Conservation (phyloP, 2,797 vertebrate genomes). For the Gymnodraco acuticeps region DNA sequence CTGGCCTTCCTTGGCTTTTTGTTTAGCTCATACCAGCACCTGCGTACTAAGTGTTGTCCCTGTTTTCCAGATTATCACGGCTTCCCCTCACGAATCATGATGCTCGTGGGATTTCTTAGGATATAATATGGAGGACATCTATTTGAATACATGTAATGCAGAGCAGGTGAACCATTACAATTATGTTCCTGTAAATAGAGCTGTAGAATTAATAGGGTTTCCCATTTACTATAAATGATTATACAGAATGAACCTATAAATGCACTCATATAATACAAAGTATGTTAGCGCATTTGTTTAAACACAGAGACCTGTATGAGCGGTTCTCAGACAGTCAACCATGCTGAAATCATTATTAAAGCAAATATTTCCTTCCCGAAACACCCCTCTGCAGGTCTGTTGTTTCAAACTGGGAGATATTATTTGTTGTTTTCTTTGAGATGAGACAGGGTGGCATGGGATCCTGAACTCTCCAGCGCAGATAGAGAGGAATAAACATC, state of each 20-base stretch:
- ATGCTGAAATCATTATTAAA: slow-evolving; percentile 56
- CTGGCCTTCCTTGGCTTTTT: slow-evolving; percentile 75
- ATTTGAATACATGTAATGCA: slow-evolving; percentile 27
- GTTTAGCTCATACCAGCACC: slow-evolving; percentile 69
- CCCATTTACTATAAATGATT: slow-evolving; percentile 1
- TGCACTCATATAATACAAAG: background rate
- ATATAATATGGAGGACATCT: slow-evolving; percentile 44
- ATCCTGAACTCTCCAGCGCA: slow-evolving; percentile 67
- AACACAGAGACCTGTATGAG: slow-evolving; percentile 21
- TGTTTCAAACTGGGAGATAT: slow-evolving; percentile 70
- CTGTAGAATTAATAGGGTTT: slow-evolving; percentile 13
- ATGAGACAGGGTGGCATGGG: slow-evolving; percentile 66
- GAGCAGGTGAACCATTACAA: slow-evolving; percentile 16
- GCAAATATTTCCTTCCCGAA: slow-evolving; percentile 38
- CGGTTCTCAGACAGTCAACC: slow-evolving; percentile 46
- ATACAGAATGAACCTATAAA: slow-evolving; percentile 8
- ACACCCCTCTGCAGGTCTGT: slow-evolving; percentile 32
- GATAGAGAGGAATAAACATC: slow-evolving; percentile 69
- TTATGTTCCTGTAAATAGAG: slow-evolving; percentile 23
- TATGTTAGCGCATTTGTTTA: slow-evolving; percentile 1
- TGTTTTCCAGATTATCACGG: slow-evolving; percentile 51
- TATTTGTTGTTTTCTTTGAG: slow-evolving; percentile 73
- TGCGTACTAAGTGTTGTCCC: slow-evolving; percentile 73
- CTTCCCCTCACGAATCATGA: slow-evolving; percentile 25
- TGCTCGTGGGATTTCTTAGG: slow-evolving; percentile 20